These are phyloP conservation scores for Bembecia ichneumoniformis DNA, from an alignment of 2,888 invertebrate species.

Conservation along the genomic window DNA sequence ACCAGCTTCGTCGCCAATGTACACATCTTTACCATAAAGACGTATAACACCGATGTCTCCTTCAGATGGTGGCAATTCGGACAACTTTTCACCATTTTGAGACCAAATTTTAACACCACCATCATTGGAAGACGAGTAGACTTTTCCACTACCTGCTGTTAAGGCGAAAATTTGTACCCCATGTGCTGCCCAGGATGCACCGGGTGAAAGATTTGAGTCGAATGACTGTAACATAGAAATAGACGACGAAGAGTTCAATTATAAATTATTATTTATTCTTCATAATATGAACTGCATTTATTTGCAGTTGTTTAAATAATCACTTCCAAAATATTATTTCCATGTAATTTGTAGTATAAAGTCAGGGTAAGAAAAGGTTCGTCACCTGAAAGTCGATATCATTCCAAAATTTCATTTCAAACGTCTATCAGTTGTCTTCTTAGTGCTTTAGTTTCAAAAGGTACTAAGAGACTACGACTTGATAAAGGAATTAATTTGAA, in stretches of 20 bases:
- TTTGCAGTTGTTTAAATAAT: background rate
- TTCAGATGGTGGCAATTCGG: constrained; percentile 46
- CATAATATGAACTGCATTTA: too few relatives aligned
- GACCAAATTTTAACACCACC: constrained; percentile 74
- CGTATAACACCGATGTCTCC: constrained; percentile 45
- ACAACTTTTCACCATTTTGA: constrained; percentile 37
- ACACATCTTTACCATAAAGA: constrained; percentile 57
- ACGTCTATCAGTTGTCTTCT: too few relatives aligned
- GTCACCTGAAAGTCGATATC: too few relatives aligned
- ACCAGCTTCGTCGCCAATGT: constrained; percentile 75
- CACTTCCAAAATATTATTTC: too few relatives aligned
- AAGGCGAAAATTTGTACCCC: constrained; percentile 74
- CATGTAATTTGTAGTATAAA: too few relatives aligned
- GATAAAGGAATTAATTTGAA: too few relatives aligned
- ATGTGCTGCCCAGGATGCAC: constrained; percentile 69
- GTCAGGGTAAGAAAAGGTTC: too few relatives aligned
- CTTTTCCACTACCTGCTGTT: constrained; percentile 56
- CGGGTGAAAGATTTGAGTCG: constrained; percentile 34
- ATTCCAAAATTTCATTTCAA: too few relatives aligned
- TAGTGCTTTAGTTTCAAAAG: too few relatives aligned
- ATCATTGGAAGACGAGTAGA: constrained; percentile 77
- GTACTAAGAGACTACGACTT: too few relatives aligned
- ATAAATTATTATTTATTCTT: too few relatives aligned
- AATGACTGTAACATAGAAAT: constrained; percentile 29
- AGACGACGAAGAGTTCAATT: background rate